Evolutionary conservation across 2,113 vertebrate species (phyloP), one percentile per base, ranked within the genome.

Genomic region (Nothobranchius kuhntae): DNA sequence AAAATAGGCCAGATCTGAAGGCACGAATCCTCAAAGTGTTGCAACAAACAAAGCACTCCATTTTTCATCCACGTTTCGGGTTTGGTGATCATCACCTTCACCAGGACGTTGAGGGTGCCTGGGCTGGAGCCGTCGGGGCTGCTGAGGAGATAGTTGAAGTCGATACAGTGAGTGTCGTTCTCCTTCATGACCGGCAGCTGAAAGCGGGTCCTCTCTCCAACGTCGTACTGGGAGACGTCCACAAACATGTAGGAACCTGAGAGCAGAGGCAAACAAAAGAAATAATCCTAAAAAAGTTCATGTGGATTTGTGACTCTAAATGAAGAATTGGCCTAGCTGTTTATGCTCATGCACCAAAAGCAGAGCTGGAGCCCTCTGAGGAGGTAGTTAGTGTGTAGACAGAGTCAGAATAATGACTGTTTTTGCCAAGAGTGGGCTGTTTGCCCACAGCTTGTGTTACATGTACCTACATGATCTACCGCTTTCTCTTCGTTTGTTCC

Each of bases 111-210:
- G 71, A 99, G 72, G 11, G 96, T 95, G 45, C 98, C 98, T 0
- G 97, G 96, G 83, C 93, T 96, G 84, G 91, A 77, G 51, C 95
- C 94, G 0, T 94, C 96, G 11, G 94, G 93, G 79, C 94, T 95
- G 65, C 93, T 94, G 50, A 99, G 90, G 50, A 97, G 91, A 89
- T 99, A 99, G 91, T 95, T 99, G 89, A 99, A 99, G 90, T 99
- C 96, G 0, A 99, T 96, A 65, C 98, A 99, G 84, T 99, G 98
- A 3, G 98, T 99, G 79, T 99, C 98, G 0, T 99, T 99, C 87
- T 99, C 97, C 85, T 98, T 99, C 97, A 99, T 98, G 0, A 96
- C 93, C 0, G 97, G 97, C 72, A 99, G 94, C 86, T 96, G 95
- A 35, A 99, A 95, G 35, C 96, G 91, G 46, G 97, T 95, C 80